Percentiles rank a stretch among this genome's conserved stretches.
Conservation (phyloP, 2,113 vertebrate genomes). For the Hepsetus odoe region DNA sequence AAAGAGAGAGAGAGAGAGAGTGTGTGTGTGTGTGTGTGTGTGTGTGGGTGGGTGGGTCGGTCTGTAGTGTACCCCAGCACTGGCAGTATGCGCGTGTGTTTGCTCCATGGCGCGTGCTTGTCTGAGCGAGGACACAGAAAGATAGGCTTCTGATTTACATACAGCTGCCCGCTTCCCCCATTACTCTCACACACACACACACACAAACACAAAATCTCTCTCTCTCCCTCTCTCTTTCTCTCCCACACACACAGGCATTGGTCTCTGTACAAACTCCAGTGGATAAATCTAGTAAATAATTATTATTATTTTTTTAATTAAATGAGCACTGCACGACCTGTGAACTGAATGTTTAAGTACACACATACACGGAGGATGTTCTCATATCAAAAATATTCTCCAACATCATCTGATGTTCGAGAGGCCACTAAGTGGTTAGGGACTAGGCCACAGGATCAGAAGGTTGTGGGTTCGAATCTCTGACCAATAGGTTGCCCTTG, state of each 20-base stretch:
- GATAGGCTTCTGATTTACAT: slow-evolving; percentile 88
- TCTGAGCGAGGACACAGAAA: slow-evolving; percentile 62
- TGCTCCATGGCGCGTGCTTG: slow-evolving; percentile 87
- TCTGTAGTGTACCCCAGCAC: slow-evolving; percentile 63
- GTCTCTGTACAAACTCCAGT: slow-evolving; percentile 32
- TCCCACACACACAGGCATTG: no score
- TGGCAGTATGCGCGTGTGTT: slow-evolving; percentile 78
- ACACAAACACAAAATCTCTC: background rate
- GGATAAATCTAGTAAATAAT: background rate
- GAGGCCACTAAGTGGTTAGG: no score
- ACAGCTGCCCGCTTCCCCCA: slow-evolving; percentile 83
- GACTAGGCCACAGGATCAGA: no score
- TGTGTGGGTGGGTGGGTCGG: slow-evolving; percentile 85
- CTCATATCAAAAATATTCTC: background rate
- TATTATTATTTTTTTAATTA: background rate
- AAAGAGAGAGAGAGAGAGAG: slow-evolving; percentile 22
- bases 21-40: slow-evolving; percentile 66
- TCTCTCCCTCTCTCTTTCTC: no score
- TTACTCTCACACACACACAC: slow-evolving; percentile 36
- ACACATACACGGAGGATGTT: background rate
- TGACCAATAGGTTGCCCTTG: no score
- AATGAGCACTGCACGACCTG: background rate
- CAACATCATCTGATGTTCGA: no score
- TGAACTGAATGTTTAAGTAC: background rate
- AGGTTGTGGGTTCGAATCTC: no score